Evolutionary conservation across 2,888 invertebrate species (phyloP), one percentile per base, ranked within the genome.

Genomic region (Drosophila vallismaia): DNA sequence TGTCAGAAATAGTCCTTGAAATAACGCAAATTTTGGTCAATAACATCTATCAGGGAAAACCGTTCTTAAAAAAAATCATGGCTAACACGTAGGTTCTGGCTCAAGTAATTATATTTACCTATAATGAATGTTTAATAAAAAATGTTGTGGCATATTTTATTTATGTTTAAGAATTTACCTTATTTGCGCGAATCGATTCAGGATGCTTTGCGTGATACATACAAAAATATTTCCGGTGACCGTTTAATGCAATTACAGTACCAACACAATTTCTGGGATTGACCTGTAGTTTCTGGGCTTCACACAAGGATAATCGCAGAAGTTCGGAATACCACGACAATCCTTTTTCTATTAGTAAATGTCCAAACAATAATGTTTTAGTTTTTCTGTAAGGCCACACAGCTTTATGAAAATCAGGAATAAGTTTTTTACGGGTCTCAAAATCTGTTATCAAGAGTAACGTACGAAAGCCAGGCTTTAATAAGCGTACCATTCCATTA

Each of bases 151-250:
- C 19, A 19, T 19, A 19, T 19, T 19, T 19, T 19, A 19, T 1
- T 19, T 2, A 19, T 19, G 19, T 28, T 28, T 28, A 4, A 1
- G 4, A 10, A 40, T 6, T 75, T 91, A 94, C 95, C 93, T 94
- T 95, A 56, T 94, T 94, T 48, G 94, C 94, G 85, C 94, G 94
- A 75, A 93, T 92, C 66, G 94, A 93, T 92, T 97, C 97, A 1
- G 97, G 96, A 92, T 98, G 98, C 92, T 97, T 98, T 62, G 97
- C 97, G 93, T 99, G 99, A 93, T 98, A 99, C 93, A 99, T 98
- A 92, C 98, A 99, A 93, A 98, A 99, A 93, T 99, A 99, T 92
- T 98, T 97, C 74, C 99, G 94, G 92, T 98, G 97, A 26, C 99
- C 99, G 92, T 99, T 99, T 74, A 99, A 93, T 1, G 98, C 96